phyloP scores from a whole-genome alignment of 2,797 vertebrate species.

The Esox lucius region DNA sequence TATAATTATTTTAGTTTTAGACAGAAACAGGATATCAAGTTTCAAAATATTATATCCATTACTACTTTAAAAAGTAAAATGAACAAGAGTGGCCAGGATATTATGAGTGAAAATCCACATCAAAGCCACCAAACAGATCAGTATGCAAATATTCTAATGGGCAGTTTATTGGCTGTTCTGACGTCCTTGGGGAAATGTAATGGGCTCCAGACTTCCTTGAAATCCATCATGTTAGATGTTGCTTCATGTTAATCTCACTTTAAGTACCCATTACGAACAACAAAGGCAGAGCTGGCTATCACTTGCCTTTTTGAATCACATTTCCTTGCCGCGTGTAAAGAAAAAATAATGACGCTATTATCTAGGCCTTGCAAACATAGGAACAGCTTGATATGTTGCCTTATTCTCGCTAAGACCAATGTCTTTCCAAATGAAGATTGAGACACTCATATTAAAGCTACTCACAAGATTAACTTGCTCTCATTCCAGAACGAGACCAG shows the following conservation, averaged over 20 bases:
- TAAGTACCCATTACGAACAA: constrained; percentile 63
- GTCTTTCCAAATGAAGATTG: constrained; percentile 56
- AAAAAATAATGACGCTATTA: constrained; percentile 68
- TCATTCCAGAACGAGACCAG: constrained; percentile 23
- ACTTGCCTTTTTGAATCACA: constrained; percentile 32
- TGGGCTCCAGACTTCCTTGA: constrained; percentile 27
- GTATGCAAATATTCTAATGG: constrained; percentile 27
- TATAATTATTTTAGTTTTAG: not conserved
- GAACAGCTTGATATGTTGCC: constrained; percentile 62
- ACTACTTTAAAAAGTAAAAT: constrained; percentile 12
- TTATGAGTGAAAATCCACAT: constrained; percentile 42
- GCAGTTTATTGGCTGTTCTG: constrained; percentile 29
- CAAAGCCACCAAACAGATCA: constrained; percentile 39
- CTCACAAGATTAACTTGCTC: constrained; percentile 50
- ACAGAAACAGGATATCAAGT: not conserved
- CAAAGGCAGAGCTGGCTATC: constrained; percentile 56
- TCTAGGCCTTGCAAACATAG: constrained; percentile 57
- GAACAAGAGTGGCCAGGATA: constrained; percentile 18
- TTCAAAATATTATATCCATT: not conserved
- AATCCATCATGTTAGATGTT: not conserved
- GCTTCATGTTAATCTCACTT: constrained; percentile 60
- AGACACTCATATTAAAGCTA: constrained; percentile 54
- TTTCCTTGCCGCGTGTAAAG: constrained; percentile 52
- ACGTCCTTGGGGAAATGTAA: constrained; percentile 40
- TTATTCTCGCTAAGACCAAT: constrained; percentile 61